A percentile compares a stretch with the other conserved stretches of the same genome.
Conservation (phyloP, 2,113 vertebrate species). For the Dipodomys spectabilis region DNA sequence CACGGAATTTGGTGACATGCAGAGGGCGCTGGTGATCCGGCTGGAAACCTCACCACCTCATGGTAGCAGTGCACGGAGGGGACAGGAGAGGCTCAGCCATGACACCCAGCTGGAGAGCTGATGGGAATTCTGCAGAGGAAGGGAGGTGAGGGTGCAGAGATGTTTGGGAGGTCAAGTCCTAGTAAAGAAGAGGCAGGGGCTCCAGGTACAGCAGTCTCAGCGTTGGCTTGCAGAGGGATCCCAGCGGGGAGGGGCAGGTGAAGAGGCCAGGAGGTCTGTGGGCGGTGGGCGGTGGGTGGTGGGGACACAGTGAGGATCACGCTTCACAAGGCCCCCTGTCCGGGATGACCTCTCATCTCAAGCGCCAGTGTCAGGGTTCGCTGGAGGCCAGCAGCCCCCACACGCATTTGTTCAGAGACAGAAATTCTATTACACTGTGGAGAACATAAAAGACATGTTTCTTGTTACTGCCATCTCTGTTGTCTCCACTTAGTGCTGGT, state of each 20-base stretch:
- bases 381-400: rapidly evolving
- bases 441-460: not conserved
- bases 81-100: rapidly evolving
- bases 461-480: not conserved
- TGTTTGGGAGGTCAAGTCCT: not conserved
- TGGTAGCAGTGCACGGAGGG: too few relatives aligned
- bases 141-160: not conserved
- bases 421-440: not conserved
- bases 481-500: rapidly evolving
- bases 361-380: not conserved
- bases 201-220: not conserved
- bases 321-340: rapidly evolving
- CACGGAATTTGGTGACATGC: rapidly evolving
- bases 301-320: rapidly evolving
- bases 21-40: not conserved
- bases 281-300: rapidly evolving
- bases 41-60: too few relatives aligned
- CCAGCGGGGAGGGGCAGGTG: rapidly evolving
- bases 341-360: rapidly evolving
- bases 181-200: not conserved
- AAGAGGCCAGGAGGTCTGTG: rapidly evolving
- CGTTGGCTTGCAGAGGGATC: rapidly evolving
- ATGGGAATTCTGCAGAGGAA: not conserved
- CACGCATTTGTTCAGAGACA: not conserved
- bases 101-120: not conserved